A percentile compares a stretch with the other conserved stretches of the same genome.
These are phyloP conservation scores for Nasua narica DNA, from an alignment of 2,797 vertebrate genomes.

Conservation along the genomic window DNA sequence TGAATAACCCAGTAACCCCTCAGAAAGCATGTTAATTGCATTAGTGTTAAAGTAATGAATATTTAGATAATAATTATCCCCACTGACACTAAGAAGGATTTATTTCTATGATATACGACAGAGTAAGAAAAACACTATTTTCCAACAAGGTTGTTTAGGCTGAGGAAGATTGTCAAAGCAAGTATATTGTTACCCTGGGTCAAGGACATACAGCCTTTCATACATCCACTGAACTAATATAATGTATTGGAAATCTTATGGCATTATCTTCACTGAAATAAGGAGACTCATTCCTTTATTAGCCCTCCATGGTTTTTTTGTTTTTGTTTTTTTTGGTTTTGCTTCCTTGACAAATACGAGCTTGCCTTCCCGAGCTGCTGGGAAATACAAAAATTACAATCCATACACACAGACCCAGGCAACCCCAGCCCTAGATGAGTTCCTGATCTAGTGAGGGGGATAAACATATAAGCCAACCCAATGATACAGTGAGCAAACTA, in stretches of 20 bases:
- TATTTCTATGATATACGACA: background rate
- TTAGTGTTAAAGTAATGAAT: background rate
- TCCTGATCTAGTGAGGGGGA: background rate
- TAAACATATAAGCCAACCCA: background rate
- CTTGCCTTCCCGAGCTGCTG: background rate
- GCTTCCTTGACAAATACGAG: background rate
- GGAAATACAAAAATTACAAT: slow-evolving; percentile 6
- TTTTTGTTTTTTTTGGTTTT: background rate
- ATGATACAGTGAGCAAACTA: background rate
- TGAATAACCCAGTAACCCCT: background rate
- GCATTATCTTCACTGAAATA: background rate
- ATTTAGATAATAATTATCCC: background rate
- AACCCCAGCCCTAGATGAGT: background rate
- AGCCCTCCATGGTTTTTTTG: background rate
- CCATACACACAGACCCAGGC: background rate
- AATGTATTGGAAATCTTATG: background rate
- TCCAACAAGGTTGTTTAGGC: background rate
- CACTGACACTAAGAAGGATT: background rate
- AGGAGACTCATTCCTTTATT: background rate
- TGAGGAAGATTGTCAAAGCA: background rate
- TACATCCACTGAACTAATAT: background rate
- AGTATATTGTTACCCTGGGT: background rate
- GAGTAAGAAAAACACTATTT: background rate
- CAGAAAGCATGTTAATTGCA: background rate
- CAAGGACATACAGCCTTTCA: background rate